A percentile compares a stretch with the other conserved stretches of the same genome.
Conservation (phyloP, 2,888 invertebrate genomes). For the Patella caerulea region DNA sequence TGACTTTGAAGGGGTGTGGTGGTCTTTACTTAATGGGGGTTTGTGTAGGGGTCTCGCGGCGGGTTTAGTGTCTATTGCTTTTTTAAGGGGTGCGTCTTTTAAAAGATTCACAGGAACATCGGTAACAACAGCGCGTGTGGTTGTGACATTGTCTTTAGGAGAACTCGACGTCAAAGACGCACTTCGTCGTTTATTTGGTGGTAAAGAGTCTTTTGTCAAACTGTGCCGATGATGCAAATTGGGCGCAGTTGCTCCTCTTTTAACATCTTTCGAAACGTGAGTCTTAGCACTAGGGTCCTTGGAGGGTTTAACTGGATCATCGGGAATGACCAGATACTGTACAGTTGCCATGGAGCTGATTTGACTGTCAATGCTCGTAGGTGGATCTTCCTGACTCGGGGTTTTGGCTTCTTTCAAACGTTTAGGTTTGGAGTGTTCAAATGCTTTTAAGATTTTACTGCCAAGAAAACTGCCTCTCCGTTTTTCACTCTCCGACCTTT, state of each 20-base stretch:
- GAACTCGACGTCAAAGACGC: neutral
- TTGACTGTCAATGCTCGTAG: conserved; percentile 11
- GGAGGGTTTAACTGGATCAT: conserved; percentile 1
- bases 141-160: neutral
- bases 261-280: neutral
- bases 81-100: neutral
- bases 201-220: neutral
- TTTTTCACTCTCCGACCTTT: conserved; percentile 24
- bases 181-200: neutral
- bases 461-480: conserved; percentile 39
- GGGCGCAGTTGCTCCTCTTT: neutral
- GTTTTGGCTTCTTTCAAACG: conserved; percentile 27
- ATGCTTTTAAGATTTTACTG: conserved; percentile 35
- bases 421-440: conserved; percentile 32
- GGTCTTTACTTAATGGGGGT: neutral
- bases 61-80: neutral
- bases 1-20: neutral
- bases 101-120: neutral
- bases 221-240: conserved; percentile 18
- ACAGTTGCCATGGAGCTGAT: conserved; percentile 17
- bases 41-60: no score
- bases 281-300: neutral
- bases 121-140: neutral
- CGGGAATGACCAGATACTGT: neutral
- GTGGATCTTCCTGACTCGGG: conserved; percentile 19